Evolutionary conservation across 1,140 invertebrate genomes (phyloP), one percentile per base, ranked within the genome.

Genomic region (Drosophila santomea): DNA sequence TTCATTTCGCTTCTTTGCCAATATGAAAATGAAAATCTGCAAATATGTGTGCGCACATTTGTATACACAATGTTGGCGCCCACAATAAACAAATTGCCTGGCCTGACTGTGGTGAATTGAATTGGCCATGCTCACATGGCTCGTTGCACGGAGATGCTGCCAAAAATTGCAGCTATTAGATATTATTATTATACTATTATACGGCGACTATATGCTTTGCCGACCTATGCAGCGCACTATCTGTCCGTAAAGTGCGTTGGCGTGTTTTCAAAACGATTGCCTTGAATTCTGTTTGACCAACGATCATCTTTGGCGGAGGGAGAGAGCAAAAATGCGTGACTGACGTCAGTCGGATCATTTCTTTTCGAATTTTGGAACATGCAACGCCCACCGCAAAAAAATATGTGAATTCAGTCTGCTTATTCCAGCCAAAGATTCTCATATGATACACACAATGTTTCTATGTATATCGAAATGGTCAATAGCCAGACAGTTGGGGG

Each of bases 81-180:
- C 83, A 72, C 83, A 86, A 86, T 86, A 86, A 86, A 86, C 83
- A 88, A 86, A 86, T 86, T 88, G 83, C 47, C 66, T 84, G 81
- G 58, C 64, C 50, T 55, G 63, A 39, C 80, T 85, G 83, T 86
- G 83, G 82, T 86, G 82, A 86, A 82, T 86, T 86, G 55, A 35
- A 86, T 86, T 86, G 15, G 69, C 44, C 17, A 52, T 63, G 80
- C 63, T 63, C 68, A 41, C 63, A 83, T 54, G 81, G 71, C 81
- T 84, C 57, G 76, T 60, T 83, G 80, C 80, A 84, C 59, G 38
- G 55, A 17, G 28, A 39, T 44, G 71, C 54, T 73, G 73, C 73
- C 73, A 81, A 81, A 81, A 67, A 69, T 64, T 84, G 80, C 80
- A 84, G 59, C 75, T 64, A 60, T 78, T 75, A 76, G 55, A 73